Percentiles rank a stretch among this genome's conserved stretches.
phyloP scores from a whole-genome alignment of 2,888 invertebrate species.

The Agrotis clavis region DNA sequence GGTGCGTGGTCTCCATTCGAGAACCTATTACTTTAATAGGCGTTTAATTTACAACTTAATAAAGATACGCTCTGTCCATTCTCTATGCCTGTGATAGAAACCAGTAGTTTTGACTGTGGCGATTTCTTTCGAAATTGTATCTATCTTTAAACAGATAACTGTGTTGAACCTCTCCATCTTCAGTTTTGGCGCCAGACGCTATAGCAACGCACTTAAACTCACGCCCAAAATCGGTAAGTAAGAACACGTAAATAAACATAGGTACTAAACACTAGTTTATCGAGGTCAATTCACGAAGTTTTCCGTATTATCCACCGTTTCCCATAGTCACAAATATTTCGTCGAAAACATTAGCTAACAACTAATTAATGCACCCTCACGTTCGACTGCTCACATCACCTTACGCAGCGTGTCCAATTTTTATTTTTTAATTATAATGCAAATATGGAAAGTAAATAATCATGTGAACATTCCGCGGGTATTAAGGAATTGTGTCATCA shows the following conservation, averaged over 20 bases:
- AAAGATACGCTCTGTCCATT: too few relatives aligned
- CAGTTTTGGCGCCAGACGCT: conserved; percentile 1
- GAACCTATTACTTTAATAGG: too few relatives aligned
- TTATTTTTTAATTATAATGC: conserved; percentile 79
- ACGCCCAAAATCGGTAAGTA: conserved; percentile 25
- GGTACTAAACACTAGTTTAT: conserved; percentile 29
- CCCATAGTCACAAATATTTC: conserved; percentile 75
- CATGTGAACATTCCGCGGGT: conserved; percentile 73
- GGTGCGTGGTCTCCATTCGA: too few relatives aligned
- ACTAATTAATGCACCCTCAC: conserved; percentile 87
- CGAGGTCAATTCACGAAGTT: conserved; percentile 63
- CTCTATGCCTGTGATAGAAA: too few relatives aligned
- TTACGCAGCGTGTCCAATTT: conserved; percentile 79
- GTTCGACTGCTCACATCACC: conserved; percentile 75
- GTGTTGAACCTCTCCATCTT: background rate
- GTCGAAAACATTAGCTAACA: conserved; percentile 74
- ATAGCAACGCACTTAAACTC: conserved; percentile 21
- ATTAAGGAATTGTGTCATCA: conserved; percentile 73
- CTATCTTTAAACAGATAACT: background rate
- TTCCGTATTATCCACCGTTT: conserved; percentile 76
- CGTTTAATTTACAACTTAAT: too few relatives aligned
- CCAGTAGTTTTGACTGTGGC: too few relatives aligned
- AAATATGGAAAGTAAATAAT: conserved; percentile 75
- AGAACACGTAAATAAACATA: conserved; percentile 41
- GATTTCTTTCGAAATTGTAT: background rate